Evolutionary conservation across 1,140 invertebrate species (phyloP).

Genomic region (Drosophila kikkawai): DNA sequence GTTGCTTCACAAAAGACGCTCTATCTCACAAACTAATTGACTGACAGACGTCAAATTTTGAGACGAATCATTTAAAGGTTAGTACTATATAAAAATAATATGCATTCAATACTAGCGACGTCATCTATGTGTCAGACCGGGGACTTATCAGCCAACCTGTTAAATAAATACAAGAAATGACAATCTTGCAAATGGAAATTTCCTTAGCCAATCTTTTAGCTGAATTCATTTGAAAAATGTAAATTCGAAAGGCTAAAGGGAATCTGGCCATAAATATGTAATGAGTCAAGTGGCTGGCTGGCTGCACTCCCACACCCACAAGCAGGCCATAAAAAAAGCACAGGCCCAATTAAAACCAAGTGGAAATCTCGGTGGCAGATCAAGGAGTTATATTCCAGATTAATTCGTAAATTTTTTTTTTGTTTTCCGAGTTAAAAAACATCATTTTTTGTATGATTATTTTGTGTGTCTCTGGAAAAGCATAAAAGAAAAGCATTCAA

Average conservation of each 20-base stretch:
- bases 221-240: constrained; percentile 39
- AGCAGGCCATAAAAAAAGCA: constrained; percentile 54
- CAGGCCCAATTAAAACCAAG: constrained; percentile 74
- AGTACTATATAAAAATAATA: no score
- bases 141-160: no score
- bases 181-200: constrained; percentile 39
- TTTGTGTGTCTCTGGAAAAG: constrained; percentile 67
- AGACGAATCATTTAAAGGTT: no score
- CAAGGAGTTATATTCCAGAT: constrained; percentile 32
- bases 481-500: constrained; percentile 81
- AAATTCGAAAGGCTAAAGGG: constrained; percentile 21
- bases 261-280: constrained; percentile 38
- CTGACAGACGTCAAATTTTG: no score
- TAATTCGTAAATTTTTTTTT: constrained; percentile 33
- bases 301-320: background rate
- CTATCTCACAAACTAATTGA: no score
- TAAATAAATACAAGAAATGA: background rate
- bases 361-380: constrained; percentile 46
- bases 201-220: constrained; percentile 24
- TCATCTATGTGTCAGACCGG: no score
- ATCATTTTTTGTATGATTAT: constrained; percentile 31
- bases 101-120: no score
- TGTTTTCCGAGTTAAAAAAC: constrained; percentile 22
- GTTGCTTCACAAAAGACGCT: no score
- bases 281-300: constrained; percentile 46